A percentile compares a stretch with the other conserved stretches of the same genome.
These are phyloP conservation scores for Champsocephalus esox DNA, from an alignment of 2,797 vertebrate genomes.

Conservation along the genomic window DNA sequence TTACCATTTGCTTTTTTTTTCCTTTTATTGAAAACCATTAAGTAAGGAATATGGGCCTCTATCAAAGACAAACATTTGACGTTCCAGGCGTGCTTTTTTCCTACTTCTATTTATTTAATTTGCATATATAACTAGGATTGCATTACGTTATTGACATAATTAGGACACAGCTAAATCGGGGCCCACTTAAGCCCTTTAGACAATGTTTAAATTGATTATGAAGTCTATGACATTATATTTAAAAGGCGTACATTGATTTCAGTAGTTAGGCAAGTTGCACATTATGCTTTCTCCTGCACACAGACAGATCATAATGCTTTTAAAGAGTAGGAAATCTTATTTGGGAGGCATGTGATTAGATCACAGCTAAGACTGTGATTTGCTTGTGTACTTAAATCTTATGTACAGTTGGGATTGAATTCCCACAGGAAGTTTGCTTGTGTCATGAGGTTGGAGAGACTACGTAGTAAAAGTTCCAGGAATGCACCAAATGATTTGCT, in stretches of 20 bases:
- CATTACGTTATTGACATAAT: neutral
- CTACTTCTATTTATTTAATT: neutral
- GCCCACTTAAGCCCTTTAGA: neutral
- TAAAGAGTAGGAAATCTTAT: constrained; percentile 4
- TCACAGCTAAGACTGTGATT: neutral
- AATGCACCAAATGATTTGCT: constrained; percentile 25
- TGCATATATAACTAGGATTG: neutral
- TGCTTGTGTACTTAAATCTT: neutral
- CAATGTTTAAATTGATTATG: constrained; percentile 13
- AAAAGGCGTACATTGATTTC: constrained; percentile 7
- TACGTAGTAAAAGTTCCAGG: neutral
- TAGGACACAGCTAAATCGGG: neutral
- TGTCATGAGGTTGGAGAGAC: constrained; percentile 7
- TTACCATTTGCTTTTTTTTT: neutral
- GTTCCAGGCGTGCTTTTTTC: neutral
- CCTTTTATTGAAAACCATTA: neutral
- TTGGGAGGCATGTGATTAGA: constrained; percentile 3
- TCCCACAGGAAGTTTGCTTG: neutral
- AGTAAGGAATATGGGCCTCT: neutral
- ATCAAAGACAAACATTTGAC: neutral
- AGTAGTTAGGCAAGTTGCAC: neutral
- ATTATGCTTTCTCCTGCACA: neutral
- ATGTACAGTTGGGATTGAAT: neutral
- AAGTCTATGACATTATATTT: constrained; percentile 23
- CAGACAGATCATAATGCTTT: neutral